These are phyloP conservation scores for Hyperopisus bebe DNA, from an alignment of 2,113 vertebrate species.

Conservation along the genomic window DNA sequence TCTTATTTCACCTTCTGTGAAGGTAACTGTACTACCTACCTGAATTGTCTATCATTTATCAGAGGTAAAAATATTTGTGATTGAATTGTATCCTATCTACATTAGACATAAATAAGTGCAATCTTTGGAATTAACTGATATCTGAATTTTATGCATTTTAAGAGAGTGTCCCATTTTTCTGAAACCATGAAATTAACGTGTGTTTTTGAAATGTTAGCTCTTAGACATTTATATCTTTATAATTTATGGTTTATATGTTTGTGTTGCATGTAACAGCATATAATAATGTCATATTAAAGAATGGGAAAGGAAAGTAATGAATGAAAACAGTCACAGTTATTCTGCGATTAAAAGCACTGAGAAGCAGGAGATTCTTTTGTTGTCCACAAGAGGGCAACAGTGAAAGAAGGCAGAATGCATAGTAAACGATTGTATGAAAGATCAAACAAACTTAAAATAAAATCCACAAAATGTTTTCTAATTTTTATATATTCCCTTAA, in stretches of 20 bases:
- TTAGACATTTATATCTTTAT: not conserved
- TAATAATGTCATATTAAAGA: not conserved
- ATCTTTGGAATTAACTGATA: constrained; percentile 3
- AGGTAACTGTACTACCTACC: constrained; percentile 41
- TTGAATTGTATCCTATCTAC: not conserved
- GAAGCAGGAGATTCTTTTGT: not conserved
- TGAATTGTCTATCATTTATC: not conserved
- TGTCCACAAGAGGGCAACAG: constrained; percentile 13
- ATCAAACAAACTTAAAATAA: not conserved
- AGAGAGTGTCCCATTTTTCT: not conserved
- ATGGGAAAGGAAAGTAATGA: not conserved
- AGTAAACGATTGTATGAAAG: not conserved
- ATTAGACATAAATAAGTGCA: not conserved
- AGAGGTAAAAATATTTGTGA: not conserved
- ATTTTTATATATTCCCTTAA: not conserved
- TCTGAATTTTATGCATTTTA: not conserved
- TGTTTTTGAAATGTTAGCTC: not conserved
- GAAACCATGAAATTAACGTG: not conserved
- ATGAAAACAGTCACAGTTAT: not conserved
- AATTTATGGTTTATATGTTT: not conserved
- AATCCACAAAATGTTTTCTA: not conserved
- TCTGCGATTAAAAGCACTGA: not conserved
- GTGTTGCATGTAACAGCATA: not conserved
- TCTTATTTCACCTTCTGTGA: constrained; percentile 54
- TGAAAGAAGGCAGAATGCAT: not conserved